Evolutionary conservation across 2,797 vertebrate genomes (phyloP).

Genomic region (Kryptolebias ocellatus): DNA sequence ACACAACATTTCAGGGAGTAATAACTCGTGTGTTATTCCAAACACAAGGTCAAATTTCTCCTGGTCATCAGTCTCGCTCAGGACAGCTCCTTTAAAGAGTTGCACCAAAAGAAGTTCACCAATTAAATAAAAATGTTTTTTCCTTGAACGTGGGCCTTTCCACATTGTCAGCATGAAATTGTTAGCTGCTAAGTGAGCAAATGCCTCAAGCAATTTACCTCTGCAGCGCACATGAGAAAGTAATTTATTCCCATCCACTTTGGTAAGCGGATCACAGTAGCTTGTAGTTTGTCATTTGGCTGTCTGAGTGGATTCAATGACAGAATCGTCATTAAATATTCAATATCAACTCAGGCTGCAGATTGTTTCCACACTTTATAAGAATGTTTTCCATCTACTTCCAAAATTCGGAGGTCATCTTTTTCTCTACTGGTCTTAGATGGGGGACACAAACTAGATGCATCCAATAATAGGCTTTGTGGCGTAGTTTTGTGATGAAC

Average conservation of each 20-base stretch:
- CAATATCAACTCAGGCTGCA: slow-evolving; percentile 19
- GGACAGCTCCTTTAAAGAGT: slow-evolving; percentile 40
- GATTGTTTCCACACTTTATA: slow-evolving; percentile 15
- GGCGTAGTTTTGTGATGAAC: background rate
- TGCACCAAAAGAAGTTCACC: slow-evolving; percentile 33
- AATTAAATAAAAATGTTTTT: slow-evolving; percentile 56
- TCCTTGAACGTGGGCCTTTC: slow-evolving; percentile 55
- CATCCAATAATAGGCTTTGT: slow-evolving; percentile 12
- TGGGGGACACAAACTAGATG: slow-evolving; percentile 21
- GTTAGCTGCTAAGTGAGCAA: slow-evolving; percentile 52
- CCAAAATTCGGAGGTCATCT: slow-evolving; percentile 28
- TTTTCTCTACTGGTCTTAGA: slow-evolving; percentile 17
- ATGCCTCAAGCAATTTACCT: slow-evolving; percentile 54
- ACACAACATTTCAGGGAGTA: slow-evolving; percentile 42
- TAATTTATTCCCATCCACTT: slow-evolving; percentile 51
- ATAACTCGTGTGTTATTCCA: slow-evolving; percentile 56
- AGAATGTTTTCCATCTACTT: slow-evolving; percentile 27
- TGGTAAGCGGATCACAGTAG: slow-evolving; percentile 48
- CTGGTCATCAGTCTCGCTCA: slow-evolving; percentile 41
- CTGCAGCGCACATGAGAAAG: slow-evolving; percentile 28
- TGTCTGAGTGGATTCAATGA: slow-evolving; percentile 35
- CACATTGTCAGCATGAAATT: slow-evolving; percentile 67
- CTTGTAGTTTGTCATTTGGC: slow-evolving; percentile 36
- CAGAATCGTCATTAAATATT: slow-evolving; percentile 45
- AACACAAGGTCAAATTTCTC: slow-evolving; percentile 59